Conservation (phyloP, 2,113 vertebrate genomes). For the Plecturocebus donacophilus region DNA sequence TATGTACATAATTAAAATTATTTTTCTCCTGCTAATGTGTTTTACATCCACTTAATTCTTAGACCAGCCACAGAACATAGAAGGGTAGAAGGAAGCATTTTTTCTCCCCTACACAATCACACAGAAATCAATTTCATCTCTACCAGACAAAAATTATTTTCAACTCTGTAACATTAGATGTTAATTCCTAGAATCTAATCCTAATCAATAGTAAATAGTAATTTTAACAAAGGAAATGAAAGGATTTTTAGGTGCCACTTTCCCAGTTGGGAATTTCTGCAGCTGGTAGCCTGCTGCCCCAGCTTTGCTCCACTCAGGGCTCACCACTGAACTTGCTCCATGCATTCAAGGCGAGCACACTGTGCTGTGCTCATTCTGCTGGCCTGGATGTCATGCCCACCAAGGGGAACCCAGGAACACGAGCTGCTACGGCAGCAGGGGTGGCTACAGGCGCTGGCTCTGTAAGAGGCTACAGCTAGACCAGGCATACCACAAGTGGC, state of each 20-base stretch:
- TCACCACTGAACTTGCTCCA: too few species aligned
- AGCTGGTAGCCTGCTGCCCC: neutral
- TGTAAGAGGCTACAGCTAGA: too few species aligned
- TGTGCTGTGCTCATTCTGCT: too few species aligned
- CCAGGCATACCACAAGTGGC: too few species aligned
- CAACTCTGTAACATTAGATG: neutral
- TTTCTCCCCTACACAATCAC: neutral
- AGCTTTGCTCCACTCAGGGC: too few species aligned
- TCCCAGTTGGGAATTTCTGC: too few species aligned
- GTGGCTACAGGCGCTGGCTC: too few species aligned
- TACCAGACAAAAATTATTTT: neutral
- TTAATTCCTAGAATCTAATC: neutral
- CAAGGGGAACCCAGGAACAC: too few species aligned
- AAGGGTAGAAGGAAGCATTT: neutral
- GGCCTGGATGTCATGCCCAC: too few species aligned
- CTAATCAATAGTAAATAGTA: neutral
- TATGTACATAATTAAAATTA: neutral
- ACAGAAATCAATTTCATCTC: neutral
- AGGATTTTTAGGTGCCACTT: too few species aligned
- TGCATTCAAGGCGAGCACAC: rapidly evolving
- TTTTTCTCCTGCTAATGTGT: neutral
- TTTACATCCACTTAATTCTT: neutral
- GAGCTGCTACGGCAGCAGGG: too few species aligned
- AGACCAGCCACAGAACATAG: neutral
- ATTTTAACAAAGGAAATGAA: neutral